A percentile compares a stretch with the other conserved stretches of the same genome.
phyloP scores from a whole-genome alignment of 2,888 invertebrate species.

The Latrodectus hesperus region DNA sequence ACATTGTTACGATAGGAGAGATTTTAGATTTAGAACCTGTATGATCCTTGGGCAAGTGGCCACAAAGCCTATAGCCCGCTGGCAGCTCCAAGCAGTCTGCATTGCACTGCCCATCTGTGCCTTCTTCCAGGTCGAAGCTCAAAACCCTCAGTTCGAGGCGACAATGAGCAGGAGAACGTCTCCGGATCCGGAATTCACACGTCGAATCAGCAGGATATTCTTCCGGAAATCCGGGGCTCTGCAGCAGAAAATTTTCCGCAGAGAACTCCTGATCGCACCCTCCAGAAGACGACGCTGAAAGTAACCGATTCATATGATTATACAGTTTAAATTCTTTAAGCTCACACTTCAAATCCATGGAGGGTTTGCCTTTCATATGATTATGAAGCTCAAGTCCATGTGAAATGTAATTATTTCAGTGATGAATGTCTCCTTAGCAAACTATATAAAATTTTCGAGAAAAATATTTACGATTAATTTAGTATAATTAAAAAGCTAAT shows the following conservation, averaged over 20 bases:
- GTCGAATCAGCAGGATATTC: constrained; percentile 68
- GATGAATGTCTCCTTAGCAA: too few species aligned
- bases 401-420: too few species aligned
- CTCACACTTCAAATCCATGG: too few species aligned
- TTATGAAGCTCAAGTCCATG: too few species aligned
- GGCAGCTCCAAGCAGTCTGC: constrained; percentile 70
- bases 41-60: constrained; percentile 66
- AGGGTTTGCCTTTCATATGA: too few species aligned
- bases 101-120: constrained; percentile 64
- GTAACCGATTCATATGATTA: too few species aligned
- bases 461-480: too few species aligned
- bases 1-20: too few species aligned
- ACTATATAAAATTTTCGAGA: too few species aligned
- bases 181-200: constrained; percentile 70
- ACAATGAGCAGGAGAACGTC: constrained; percentile 65
- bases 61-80: constrained; percentile 70
- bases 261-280: constrained; percentile 35
- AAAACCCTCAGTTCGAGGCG: constrained; percentile 69
- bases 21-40: constrained; percentile 10
- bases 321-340: too few species aligned
- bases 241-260: constrained; percentile 60
- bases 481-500: too few species aligned
- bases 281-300: constrained; percentile 1
- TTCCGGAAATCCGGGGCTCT: constrained; percentile 70
- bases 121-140: constrained; percentile 70